Conservation (phyloP, 2,888 invertebrate species). For the Alcis repandata region DNA sequence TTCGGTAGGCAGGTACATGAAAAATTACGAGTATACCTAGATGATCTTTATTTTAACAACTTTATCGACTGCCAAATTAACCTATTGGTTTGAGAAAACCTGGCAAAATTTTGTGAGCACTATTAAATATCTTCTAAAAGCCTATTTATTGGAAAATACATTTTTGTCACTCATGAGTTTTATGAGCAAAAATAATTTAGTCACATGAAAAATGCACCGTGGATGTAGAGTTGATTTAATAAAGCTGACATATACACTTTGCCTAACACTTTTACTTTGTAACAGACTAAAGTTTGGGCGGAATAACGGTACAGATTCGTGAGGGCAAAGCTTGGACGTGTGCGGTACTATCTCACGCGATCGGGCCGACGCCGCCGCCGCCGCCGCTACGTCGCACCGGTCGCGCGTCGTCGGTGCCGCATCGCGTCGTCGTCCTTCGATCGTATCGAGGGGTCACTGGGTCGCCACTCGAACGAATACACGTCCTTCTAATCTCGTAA, state of each 20-base stretch:
- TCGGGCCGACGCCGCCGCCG: slow-evolving; percentile 46
- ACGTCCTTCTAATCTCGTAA: slow-evolving; percentile 60
- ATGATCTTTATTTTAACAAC: too few relatives aligned
- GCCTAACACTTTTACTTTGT: too few relatives aligned
- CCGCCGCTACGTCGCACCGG: slow-evolving; percentile 39
- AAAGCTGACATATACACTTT: too few relatives aligned
- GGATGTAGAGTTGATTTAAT: too few relatives aligned
- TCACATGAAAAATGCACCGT: too few relatives aligned
- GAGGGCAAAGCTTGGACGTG: slow-evolving; percentile 67
- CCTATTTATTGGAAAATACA: too few relatives aligned
- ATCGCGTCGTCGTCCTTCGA: slow-evolving; percentile 57
- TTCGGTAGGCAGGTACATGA: not conserved
- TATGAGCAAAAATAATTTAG: too few relatives aligned
- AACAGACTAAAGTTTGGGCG: slow-evolving; percentile 40
- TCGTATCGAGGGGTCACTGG: slow-evolving; percentile 71
- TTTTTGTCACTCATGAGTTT: too few relatives aligned
- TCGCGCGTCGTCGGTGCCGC: slow-evolving; percentile 24
- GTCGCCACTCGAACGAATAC: slow-evolving; percentile 63
- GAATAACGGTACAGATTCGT: slow-evolving; percentile 64
- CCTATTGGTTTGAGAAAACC: too few relatives aligned
- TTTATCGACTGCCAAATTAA: too few relatives aligned
- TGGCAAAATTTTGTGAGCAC: too few relatives aligned
- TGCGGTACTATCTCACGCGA: slow-evolving; percentile 76
- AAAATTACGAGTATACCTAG: not conserved
- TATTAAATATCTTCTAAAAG: too few relatives aligned